Base-by-base conservation (phyloP, 1,140 invertebrate genomes). In the Phthorimaea operculella region DNA sequence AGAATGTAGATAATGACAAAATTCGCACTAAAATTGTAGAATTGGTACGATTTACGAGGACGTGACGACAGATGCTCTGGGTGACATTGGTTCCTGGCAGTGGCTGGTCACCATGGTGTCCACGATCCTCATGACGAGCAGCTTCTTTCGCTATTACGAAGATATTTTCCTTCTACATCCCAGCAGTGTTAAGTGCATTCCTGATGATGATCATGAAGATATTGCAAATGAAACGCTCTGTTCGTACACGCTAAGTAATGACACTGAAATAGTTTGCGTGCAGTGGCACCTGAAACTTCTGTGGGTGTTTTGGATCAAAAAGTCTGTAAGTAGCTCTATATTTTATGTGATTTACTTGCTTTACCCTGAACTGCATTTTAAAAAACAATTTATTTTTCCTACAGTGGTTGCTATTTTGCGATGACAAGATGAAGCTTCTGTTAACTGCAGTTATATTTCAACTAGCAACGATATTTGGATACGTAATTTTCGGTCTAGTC, bases 11-110 rank as follows among this genome's bases (percentile, higher is more conserved):
- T 47, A 15, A 47, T 42, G 45, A 44, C 0, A 34, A 18, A 48
- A 36, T 58, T 57, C 7, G 64, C 21, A 34, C 42, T 77, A 4
- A 16, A 47, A 8, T 76, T 47, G 17, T 58, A 83, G 80, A 58
- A 79, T 82, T 44, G 80, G 80, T 28, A 79, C 79, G 0, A 65
- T 83, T 21, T 65, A 78, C 51, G 79, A 83, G 70, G 81, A 84
- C 60, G 73, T 82, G 9, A 81, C 79, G 8, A 75, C 74, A 1
- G 76, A 84, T 50, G 72, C 82, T 11, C 51, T 82, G 21, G 81
- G 79, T n/a, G 63, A 68, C 4, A 79, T 81, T 33, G 79, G 81
- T 3, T 50, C 59, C 10, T 84, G 78, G 79, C 79, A 84, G 59
- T 81, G 76, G 75, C 57, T 79, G 14, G 72, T 81, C 12, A 76